Evolutionary conservation across 1,140 invertebrate genomes (phyloP).

Genomic region (Dreissena polymorpha): DNA sequence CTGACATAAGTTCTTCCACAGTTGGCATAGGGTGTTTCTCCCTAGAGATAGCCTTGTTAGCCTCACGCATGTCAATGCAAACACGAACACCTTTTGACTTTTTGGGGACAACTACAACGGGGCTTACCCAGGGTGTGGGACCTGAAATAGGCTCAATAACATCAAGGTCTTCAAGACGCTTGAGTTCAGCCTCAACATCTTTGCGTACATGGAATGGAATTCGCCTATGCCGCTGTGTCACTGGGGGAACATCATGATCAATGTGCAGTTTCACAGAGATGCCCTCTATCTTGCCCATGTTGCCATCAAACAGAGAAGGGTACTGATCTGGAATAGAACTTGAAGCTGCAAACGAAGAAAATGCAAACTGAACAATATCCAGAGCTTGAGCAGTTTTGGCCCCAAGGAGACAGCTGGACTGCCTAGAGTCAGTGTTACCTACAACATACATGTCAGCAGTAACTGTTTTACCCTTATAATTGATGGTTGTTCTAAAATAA

Average conservation of each 20-base stretch:
- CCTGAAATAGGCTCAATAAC: slow-evolving; percentile 68
- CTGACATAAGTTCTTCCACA: slow-evolving; percentile 62
- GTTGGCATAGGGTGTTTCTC: slow-evolving; percentile 67
- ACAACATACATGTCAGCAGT: too few species aligned
- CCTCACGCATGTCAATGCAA: slow-evolving; percentile 66
- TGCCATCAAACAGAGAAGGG: slow-evolving; percentile 27
- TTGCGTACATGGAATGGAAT: slow-evolving; percentile 60
- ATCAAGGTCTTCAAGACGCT: slow-evolving; percentile 57
- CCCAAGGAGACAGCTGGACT: too few species aligned
- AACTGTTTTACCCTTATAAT: too few species aligned
- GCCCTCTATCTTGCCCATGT: slow-evolving; percentile 38
- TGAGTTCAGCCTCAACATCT: slow-evolving; percentile 53
- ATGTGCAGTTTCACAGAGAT: slow-evolving; percentile 33
- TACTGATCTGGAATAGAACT: slow-evolving; percentile 43
- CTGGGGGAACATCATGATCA: slow-evolving; percentile 8
- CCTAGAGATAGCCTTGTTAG: slow-evolving; percentile 63
- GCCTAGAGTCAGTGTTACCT: too few species aligned
- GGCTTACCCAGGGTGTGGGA: slow-evolving; percentile 70
- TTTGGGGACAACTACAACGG: slow-evolving; percentile 67
- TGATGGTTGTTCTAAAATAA: too few species aligned
- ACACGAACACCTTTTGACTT: slow-evolving; percentile 57
- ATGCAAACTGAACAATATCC: slow-evolving; percentile 35
- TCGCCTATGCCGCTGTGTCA: slow-evolving; percentile 42
- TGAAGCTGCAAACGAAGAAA: slow-evolving; percentile 5
- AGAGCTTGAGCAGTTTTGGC: too few species aligned